A percentile compares a stretch with the other conserved stretches of the same genome.
phyloP scores from a whole-genome alignment of 2,888 invertebrate genomes.

The Choristoneura rosaceana region DNA sequence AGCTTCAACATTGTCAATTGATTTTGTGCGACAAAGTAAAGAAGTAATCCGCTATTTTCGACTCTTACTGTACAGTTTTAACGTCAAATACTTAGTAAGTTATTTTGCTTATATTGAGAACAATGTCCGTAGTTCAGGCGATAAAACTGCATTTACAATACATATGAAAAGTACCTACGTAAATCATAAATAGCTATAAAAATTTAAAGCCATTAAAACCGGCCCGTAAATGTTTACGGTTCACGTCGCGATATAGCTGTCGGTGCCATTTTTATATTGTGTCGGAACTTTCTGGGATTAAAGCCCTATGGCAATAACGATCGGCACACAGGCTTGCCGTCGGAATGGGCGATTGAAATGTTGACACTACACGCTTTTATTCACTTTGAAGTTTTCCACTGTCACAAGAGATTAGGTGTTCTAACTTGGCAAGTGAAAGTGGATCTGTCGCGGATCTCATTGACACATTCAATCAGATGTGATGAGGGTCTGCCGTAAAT shows the following conservation, averaged over 20 bases:
- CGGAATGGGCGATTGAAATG: not conserved
- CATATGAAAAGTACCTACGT: conserved; percentile 58
- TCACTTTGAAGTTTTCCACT: not conserved
- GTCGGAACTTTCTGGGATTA: conserved; percentile 27
- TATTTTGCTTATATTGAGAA: no score
- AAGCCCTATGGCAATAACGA: conserved; percentile 12
- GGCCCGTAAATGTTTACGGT: conserved; percentile 40
- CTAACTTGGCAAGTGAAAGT: conserved; percentile 3
- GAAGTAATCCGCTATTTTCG: no score
- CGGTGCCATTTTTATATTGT: conserved; percentile 33
- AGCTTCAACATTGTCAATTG: no score
- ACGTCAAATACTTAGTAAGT: no score
- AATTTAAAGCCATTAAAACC: conserved; percentile 59
- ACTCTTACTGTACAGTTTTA: no score
- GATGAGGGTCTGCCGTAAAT: conserved; percentile 17
- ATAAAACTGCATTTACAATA: conserved; percentile 61
- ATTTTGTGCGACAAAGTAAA: no score
- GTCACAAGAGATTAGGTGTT: conserved; percentile 7
- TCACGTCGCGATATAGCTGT: conserved; percentile 22
- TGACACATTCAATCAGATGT: conserved; percentile 26
- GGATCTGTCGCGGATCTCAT: conserved; percentile 13
- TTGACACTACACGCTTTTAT: not conserved
- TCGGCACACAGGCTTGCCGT: not conserved
- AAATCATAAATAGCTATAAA: conserved; percentile 65
- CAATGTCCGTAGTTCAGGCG: conserved; percentile 53